Evolutionary conservation across 2,113 vertebrate genomes (phyloP), one percentile per base, ranked within the genome.

Genomic region (Vulpes vulpes): DNA sequence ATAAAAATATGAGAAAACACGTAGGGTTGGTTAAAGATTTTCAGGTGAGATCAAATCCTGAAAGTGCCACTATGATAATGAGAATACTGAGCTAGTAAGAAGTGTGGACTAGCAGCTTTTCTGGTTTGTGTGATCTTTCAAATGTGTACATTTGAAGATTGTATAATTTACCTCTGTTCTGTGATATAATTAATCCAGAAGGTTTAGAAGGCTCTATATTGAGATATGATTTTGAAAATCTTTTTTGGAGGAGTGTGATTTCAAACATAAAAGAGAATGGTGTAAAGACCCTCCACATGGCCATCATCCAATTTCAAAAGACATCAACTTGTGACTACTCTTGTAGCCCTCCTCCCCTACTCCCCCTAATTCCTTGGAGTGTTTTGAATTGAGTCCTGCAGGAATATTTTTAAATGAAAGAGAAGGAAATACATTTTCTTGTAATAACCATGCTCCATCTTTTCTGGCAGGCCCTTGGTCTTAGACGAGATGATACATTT

Each of bases 401-500:
- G 12, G 25, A 78, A 25, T 84, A 38, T 65, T 90, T 88, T 92
- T 84, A 67, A 89, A 55, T 20, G 71, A 53, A 49, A 64, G 53
- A 60, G 16, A 96, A 71, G 15, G 51, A 57, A 30, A 73, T 60
- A 25, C 1, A 23, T 64, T 86, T 64, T 92, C 87, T 97, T 74
- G 30, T 95, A 43, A 32, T 98, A 79, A 98, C 89, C 14, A 19
- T 43, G 73, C 94, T 53, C 32, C 86, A 78, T 91, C 80, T 84
- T 73, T 97, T 97, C 81, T 91, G 76, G n/a, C 98, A 99, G 99
- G 99, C 99, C 38, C 99, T 99, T 81, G 99, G 99, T 97, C 99
- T 99, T 82, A 99, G 99, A 96, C 99, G 99, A 96, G 99, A 99
- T 97, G 99, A 99, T 98, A 99, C 99, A 0, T 99, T 99, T 98